phyloP scores from a whole-genome alignment of 2,797 vertebrate genomes.

The Pseudochirops cupreus region DNA sequence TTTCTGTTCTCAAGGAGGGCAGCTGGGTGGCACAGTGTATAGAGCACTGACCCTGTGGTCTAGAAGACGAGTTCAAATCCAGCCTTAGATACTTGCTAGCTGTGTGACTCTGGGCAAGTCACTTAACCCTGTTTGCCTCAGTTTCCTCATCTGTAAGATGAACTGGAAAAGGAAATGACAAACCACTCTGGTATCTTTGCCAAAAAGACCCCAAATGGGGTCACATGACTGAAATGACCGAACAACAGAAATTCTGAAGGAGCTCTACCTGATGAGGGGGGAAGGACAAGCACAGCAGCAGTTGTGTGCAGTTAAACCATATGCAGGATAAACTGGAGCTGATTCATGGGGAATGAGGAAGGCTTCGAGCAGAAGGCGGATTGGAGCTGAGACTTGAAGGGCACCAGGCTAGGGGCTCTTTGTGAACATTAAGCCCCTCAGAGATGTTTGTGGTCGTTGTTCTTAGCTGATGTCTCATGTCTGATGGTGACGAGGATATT shows the following conservation, averaged over 20 bases:
- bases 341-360: neutral
- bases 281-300: no score
- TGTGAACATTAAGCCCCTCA: neutral
- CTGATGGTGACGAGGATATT: neutral
- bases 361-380: neutral
- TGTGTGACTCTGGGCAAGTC: neutral
- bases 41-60: neutral
- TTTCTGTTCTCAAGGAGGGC: neutral
- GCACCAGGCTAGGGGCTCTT: neutral
- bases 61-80: neutral
- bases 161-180: neutral
- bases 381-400: neutral
- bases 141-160: neutral
- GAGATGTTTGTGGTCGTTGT: neutral
- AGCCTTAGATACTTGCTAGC: neutral
- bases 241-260: neutral
- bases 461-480: neutral
- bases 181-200: neutral
- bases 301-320: neutral
- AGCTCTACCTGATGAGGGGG: neutral
- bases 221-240: neutral
- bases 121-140: neutral
- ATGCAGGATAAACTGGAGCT: neutral
- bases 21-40: neutral
- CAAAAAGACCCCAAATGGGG: neutral